phyloP scores from a whole-genome alignment of 1,140 invertebrate genomes.

The Thaumetopoea pityocampa region DNA sequence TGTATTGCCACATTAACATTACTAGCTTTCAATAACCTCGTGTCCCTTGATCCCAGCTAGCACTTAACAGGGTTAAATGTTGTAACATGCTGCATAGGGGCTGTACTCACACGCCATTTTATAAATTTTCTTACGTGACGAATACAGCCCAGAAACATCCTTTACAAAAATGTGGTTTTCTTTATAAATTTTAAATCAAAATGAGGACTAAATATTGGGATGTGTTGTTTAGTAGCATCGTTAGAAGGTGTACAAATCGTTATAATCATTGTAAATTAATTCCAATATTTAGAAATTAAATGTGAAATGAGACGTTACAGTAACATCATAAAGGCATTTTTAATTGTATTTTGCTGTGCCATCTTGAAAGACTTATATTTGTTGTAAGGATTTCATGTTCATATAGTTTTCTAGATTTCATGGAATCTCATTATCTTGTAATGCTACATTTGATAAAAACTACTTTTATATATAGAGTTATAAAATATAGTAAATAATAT shows the following conservation, averaged over 20 bases:
- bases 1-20: slow-evolving; percentile 45
- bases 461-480: slow-evolving; percentile 33
- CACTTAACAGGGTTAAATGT: slow-evolving; percentile 59
- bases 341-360: slow-evolving; percentile 62
- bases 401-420: slow-evolving; percentile 74
- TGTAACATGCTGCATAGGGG: slow-evolving; percentile 54
- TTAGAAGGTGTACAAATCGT: slow-evolving; percentile 69
- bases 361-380: slow-evolving; percentile 71
- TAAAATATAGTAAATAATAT: slow-evolving; percentile 30
- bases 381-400: slow-evolving; percentile 72
- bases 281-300: slow-evolving; percentile 68
- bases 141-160: slow-evolving; percentile 35
- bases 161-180: slow-evolving; percentile 43
- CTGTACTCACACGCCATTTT: slow-evolving; percentile 29
- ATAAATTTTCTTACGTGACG: slow-evolving; percentile 11
- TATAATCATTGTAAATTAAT: slow-evolving; percentile 62
- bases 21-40: slow-evolving; percentile 55
- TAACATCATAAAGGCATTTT: slow-evolving; percentile 63
- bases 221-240: slow-evolving; percentile 53
- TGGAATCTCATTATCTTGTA: slow-evolving; percentile 71
- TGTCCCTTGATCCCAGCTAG: slow-evolving; percentile 68
- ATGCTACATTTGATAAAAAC: slow-evolving; percentile 42
- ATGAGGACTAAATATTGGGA: slow-evolving; percentile 59
- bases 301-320: slow-evolving; percentile 38
- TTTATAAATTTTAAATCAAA: slow-evolving; percentile 43